Conservation (phyloP, 2,797 vertebrate genomes). For the Myotis vivesi region DNA sequence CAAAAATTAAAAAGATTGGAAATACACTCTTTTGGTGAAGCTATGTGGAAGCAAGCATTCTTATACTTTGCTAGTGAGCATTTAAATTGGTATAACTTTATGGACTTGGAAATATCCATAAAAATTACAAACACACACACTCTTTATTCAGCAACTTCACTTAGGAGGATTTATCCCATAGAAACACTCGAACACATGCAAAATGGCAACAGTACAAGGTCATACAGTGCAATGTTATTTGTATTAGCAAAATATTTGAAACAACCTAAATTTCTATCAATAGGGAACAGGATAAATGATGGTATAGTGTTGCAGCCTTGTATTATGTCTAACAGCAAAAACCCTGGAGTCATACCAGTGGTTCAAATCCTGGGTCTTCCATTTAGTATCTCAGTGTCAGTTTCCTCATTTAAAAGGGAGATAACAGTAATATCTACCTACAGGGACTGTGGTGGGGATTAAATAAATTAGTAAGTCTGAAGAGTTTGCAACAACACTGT, state of each 20-base stretch:
- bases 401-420: not conserved
- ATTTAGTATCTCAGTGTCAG: not conserved
- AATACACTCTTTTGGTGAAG: not conserved
- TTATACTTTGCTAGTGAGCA: not conserved
- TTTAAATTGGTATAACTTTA: not conserved
- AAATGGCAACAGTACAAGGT: not conserved
- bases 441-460: not conserved
- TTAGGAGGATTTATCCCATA: not conserved
- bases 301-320: not conserved
- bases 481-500: not conserved
- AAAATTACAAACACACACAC: not conserved
- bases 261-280: not conserved
- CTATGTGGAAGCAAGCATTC: not conserved
- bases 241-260: constrained; percentile 1
- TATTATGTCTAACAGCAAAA: not conserved
- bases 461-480: not conserved
- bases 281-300: not conserved
- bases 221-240: not conserved
- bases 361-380: not conserved
- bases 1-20: not conserved
- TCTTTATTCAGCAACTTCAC: not conserved
- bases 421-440: not conserved
- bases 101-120: not conserved
- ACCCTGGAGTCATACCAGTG: not conserved
- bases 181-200: not conserved